These are phyloP conservation scores for Leptinotarsa undecemlineata DNA, from an alignment of 1,140 invertebrate species.

Conservation along the genomic window DNA sequence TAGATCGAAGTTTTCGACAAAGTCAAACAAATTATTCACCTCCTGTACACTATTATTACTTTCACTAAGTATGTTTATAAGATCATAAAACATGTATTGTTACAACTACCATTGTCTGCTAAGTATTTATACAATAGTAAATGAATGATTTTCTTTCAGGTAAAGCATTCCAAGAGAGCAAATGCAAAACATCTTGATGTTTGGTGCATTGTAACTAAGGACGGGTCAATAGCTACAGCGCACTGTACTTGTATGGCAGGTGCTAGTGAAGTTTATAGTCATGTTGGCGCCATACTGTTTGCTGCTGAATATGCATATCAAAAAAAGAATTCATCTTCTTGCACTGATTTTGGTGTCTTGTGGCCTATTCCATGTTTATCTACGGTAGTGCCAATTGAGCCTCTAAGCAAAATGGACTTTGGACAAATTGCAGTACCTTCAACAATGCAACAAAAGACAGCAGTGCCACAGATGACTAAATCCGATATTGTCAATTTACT, in stretches of 20 bases:
- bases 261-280: slow-evolving; percentile 20
- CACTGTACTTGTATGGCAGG: slow-evolving; percentile 25
- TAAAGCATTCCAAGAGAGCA: slow-evolving; percentile 18
- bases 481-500: slow-evolving; percentile 18
- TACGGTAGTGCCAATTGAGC: slow-evolving; percentile 17
- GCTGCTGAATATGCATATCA: slow-evolving; percentile 23
- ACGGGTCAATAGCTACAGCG: slow-evolving; percentile 2
- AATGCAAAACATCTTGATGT: slow-evolving; percentile 13
- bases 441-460: slow-evolving; percentile 3
- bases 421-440: background rate
- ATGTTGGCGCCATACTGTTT: slow-evolving; percentile 15
- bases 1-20: background rate
- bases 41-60: too few species aligned
- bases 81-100: too few species aligned
- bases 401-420: slow-evolving; percentile 16
- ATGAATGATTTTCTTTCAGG: slow-evolving; percentile 10
- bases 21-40: too few species aligned
- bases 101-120: too few species aligned
- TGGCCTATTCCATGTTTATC: slow-evolving; percentile 19
- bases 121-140: too few species aligned
- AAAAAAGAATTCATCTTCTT: slow-evolving; percentile 16
- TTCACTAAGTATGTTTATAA: too few species aligned
- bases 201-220: slow-evolving; percentile 14
- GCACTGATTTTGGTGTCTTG: slow-evolving; percentile 18
- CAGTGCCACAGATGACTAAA: slow-evolving; percentile 2